Percentiles rank a stretch among this genome's conserved stretches.
phyloP scores from a whole-genome alignment of 2,888 invertebrate species.

The Eremobia ochroleuca region DNA sequence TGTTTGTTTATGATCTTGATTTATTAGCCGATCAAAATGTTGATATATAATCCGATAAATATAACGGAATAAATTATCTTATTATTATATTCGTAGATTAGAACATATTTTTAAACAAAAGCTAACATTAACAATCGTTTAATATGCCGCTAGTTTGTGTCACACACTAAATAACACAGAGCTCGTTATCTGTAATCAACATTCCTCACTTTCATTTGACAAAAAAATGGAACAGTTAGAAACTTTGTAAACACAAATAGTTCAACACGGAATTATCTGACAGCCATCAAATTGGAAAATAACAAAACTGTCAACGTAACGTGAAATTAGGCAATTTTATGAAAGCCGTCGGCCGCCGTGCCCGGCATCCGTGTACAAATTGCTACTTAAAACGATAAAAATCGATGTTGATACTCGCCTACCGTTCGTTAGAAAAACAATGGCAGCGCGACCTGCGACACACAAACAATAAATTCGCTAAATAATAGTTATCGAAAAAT shows the following conservation, averaged over 20 bases:
- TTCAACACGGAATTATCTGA: conserved; percentile 69
- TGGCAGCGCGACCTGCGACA: conserved; percentile 68
- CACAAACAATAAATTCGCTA: conserved; percentile 86
- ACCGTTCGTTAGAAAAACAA: conserved; percentile 74
- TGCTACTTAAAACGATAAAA: conserved; percentile 78
- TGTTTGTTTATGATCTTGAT: conserved; percentile 38
- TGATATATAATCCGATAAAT: background rate
- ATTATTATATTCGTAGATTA: background rate
- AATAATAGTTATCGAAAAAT: conserved; percentile 90
- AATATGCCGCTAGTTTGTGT: conserved; percentile 59
- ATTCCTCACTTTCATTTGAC: conserved; percentile 64
- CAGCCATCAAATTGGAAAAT: conserved; percentile 74
- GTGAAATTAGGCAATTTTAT: conserved; percentile 76
- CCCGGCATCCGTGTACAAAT: conserved; percentile 85
- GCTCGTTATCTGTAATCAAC: conserved; percentile 65
- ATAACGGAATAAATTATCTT: conserved; percentile 4
- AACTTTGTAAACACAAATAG: conserved; percentile 67
- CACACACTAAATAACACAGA: conserved; percentile 55
- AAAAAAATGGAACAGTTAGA: conserved; percentile 63
- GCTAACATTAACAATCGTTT: conserved; percentile 52
- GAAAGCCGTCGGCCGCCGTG: conserved; percentile 60
- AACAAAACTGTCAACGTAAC: conserved; percentile 76
- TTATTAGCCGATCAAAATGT: conserved; percentile 34
- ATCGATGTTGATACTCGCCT: conserved; percentile 69
- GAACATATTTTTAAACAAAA: conserved; percentile 15